Conservation (phyloP, 2,888 invertebrate species). For the Apotomis capreana region DNA sequence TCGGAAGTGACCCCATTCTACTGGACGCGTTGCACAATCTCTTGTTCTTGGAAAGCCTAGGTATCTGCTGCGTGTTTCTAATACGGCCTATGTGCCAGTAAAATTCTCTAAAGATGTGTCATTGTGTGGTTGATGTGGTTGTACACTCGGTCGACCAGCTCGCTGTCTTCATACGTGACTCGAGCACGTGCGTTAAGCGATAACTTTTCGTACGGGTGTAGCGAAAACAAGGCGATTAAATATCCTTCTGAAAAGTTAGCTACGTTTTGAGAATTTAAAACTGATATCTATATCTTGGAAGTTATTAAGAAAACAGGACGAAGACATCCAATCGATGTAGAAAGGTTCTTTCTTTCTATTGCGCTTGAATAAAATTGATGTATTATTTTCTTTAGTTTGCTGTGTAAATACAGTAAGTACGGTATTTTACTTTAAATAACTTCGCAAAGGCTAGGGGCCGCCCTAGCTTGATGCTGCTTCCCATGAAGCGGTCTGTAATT, state of each 20-base stretch:
- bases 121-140: background rate
- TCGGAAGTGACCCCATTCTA: constrained; percentile 42
- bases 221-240: constrained; percentile 5
- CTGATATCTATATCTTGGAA: background rate
- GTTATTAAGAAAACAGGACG: background rate
- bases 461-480: too few relatives aligned
- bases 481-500: too few relatives aligned
- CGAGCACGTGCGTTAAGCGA: constrained; percentile 28
- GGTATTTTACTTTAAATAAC: too few relatives aligned
- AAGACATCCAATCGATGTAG: too few relatives aligned
- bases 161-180: constrained; percentile 27
- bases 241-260: constrained; percentile 1
- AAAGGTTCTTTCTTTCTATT: too few relatives aligned
- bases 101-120: background rate
- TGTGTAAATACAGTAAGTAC: too few relatives aligned
- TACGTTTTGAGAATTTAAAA: constrained; percentile 1
- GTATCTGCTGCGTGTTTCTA: background rate
- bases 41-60: constrained; percentile 42
- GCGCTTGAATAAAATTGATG: too few relatives aligned
- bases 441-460: too few relatives aligned
- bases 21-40: constrained; percentile 40
- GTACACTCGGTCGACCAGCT: constrained; percentile 21
- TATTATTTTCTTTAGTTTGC: too few relatives aligned
- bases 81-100: constrained; percentile 1
- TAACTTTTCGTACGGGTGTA: constrained; percentile 31